Evolutionary conservation across 2,113 vertebrate species (phyloP).

Genomic region (Neoarius graeffei): DNA sequence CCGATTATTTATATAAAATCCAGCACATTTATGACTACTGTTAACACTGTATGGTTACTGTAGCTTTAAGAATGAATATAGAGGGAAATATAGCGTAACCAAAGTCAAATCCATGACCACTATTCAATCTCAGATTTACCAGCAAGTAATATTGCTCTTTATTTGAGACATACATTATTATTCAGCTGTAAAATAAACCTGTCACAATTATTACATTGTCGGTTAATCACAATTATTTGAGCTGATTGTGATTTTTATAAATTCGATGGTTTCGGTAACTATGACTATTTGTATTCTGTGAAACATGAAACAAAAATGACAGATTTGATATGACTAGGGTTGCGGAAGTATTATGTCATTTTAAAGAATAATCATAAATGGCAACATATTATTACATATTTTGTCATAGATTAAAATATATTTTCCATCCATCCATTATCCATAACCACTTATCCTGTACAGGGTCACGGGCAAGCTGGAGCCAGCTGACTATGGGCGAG

Average conservation of each 20-base stretch:
- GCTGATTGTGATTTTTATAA: not conserved
- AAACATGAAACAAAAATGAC: not conserved
- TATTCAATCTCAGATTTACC: conserved; percentile 2
- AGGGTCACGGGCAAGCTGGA: too few relatives aligned
- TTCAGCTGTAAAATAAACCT: not conserved
- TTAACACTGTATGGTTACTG: not conserved
- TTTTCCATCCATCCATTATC: too few relatives aligned
- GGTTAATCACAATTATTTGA: not conserved
- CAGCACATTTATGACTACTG: conserved; percentile 56
- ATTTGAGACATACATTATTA: not conserved
- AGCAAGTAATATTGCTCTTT: too few relatives aligned
- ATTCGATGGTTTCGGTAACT: not conserved
- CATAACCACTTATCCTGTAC: too few relatives aligned
- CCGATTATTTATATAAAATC: conserved; percentile 68
- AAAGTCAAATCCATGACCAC: not conserved
- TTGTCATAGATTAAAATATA: not conserved
- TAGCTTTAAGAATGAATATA: conserved; percentile 36
- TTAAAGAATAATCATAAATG: too few relatives aligned
- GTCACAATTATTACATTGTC: not conserved
- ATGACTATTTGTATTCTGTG: not conserved
- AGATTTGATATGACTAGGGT: not conserved
- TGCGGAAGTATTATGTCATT: not conserved
- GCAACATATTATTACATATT: not conserved
- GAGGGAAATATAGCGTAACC: not conserved
- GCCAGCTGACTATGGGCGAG: too few relatives aligned